phyloP scores from a whole-genome alignment of 2,113 vertebrate species.

The Fukomys damarensis region DNA sequence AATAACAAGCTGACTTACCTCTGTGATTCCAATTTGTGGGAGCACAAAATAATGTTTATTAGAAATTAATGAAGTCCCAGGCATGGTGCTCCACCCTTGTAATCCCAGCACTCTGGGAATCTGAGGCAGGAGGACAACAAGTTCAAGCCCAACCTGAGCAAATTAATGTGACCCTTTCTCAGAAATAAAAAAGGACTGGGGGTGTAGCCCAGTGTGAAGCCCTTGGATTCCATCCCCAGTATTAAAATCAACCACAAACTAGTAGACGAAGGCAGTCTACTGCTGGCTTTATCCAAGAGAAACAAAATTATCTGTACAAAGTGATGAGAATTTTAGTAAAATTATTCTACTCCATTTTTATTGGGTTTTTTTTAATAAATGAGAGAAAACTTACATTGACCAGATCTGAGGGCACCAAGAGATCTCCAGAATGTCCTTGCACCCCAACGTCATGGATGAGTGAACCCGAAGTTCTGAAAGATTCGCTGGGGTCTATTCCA shows the following conservation, averaged over 20 bases:
- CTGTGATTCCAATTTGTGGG: not conserved
- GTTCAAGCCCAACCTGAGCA: not conserved
- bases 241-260: not conserved
- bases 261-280: not conserved
- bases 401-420: not conserved
- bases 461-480: not conserved
- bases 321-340: not conserved
- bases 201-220: not conserved
- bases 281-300: not conserved
- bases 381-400: constrained; percentile 38
- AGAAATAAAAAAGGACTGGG: not conserved
- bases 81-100: not conserved
- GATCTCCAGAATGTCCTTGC: not conserved
- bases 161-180: not conserved
- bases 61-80: not conserved
- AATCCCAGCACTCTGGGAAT: not conserved
- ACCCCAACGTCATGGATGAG: not conserved
- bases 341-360: not conserved
- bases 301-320: not conserved
- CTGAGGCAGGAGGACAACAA: not conserved
- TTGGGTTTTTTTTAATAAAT: not conserved
- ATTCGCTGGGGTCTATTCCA: not conserved
- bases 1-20: not conserved
- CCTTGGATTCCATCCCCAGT: not conserved
- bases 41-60: not conserved